Evolutionary conservation across 2,888 invertebrate genomes (phyloP), one percentile per base, ranked within the genome.

Genomic region (Harpalus rubripes): DNA sequence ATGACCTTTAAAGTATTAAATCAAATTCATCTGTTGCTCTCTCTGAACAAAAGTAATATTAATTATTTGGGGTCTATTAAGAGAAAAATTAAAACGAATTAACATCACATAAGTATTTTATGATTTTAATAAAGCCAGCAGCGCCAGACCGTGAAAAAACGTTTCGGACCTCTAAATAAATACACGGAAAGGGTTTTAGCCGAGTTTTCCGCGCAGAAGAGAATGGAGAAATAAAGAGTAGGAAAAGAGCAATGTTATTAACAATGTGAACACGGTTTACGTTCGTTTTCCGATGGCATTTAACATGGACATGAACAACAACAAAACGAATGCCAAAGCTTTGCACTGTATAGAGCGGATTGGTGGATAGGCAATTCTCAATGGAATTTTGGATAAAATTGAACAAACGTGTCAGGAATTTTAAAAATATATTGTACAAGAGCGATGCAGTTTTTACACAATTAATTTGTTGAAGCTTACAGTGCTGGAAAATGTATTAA

Each of bases 181-280:
- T 74, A 74, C 72, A 74, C 41, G 72, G 44, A 74, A 74, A 74
- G 72, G 72, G 44, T 74, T 74, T 74, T 74, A 74, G 52, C 72
- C 8, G 41, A 26, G 72, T 12, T 74, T 74, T 68, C 41, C 68
- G 41, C 68, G 15, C 39, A 41, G 10, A 44, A 52, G 44, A 52
- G 44, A 1, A 12, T 10, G 10, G 44, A 10, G 44, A 2, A 12
- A 52, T 12, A 8, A 52, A 52, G 10, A 52, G 44, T 1, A 12
- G 44, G 12, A 52, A 8, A 4, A 52, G 44, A 52, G 44, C 44
- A 12, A 10, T 52, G 44, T 52, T 52, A 52, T 52, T 52, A 52
- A 52, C 44, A 52, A 52, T 52, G 44, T 52, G 44, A 52, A 52
- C 44, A 52, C 44, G 44, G 44, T 52, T 52, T 52, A 52, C 44